Percentiles rank a stretch among this genome's conserved stretches.
Conservation (phyloP, 2,113 vertebrate genomes). For the Camelus bactrianus region DNA sequence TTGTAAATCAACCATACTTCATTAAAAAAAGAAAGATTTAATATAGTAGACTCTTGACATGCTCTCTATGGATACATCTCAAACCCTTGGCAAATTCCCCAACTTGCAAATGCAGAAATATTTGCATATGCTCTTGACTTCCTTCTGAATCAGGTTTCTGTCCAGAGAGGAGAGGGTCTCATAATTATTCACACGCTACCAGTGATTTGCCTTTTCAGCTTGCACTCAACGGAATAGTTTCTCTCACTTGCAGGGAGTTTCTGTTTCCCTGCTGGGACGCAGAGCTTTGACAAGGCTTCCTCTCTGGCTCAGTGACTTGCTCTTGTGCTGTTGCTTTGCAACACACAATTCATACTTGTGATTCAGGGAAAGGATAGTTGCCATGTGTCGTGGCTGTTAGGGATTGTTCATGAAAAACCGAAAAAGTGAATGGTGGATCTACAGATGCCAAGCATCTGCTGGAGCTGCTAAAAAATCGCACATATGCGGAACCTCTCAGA, state of each 20-base stretch:
- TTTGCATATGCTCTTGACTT: constrained; percentile 6
- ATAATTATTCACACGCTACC: neutral
- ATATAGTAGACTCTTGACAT: neutral
- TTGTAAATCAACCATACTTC: too few relatives aligned
- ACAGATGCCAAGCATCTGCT: neutral
- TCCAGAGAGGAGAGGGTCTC: neutral
- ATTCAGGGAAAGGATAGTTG: neutral
- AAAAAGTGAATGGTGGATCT: neutral
- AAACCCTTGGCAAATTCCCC: neutral
- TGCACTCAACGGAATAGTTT: neutral
- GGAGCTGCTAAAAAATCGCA: neutral
- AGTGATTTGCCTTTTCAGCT: neutral
- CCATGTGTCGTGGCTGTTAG: neutral
- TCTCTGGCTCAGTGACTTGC: neutral
- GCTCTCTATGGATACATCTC: neutral
- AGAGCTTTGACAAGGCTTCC: neutral
- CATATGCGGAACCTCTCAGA: neutral
- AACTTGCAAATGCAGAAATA: constrained; percentile 18
- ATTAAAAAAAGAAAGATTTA: neutral
- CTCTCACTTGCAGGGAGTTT: neutral
- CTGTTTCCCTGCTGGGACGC: neutral
- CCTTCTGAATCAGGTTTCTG: constrained; percentile 34
- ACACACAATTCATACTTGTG: neutral
- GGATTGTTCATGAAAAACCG: neutral
- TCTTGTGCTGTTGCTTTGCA: neutral